A percentile compares a stretch with the other conserved stretches of the same genome.
Evolutionary conservation across 2,888 invertebrate genomes (phyloP).

Genomic region (Hirtodrosophila cameraria): DNA sequence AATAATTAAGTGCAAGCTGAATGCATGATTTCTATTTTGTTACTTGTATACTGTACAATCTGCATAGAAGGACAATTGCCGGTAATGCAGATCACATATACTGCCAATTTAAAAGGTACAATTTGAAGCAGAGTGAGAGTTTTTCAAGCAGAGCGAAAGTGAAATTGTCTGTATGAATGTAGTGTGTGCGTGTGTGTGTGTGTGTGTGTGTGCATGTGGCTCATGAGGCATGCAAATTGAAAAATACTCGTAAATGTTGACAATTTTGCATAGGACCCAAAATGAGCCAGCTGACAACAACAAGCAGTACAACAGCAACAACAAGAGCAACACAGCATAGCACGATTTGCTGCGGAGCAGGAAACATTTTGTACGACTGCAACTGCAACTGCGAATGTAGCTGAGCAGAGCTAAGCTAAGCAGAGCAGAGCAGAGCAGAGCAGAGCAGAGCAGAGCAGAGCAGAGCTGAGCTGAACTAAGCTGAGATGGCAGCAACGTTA

Average conservation of each 20-base stretch:
- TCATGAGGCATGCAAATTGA: conserved; percentile 66
- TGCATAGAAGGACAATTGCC: conserved; percentile 3
- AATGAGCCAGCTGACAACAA: conserved; percentile 36
- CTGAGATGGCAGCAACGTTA: conserved; percentile 33
- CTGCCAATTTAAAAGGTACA: conserved; percentile 12
- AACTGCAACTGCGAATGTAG: conserved; percentile 23
- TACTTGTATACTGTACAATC: neutral
- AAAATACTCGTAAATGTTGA: conserved; percentile 65
- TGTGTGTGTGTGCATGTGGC: conserved; percentile 17
- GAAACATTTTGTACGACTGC: conserved; percentile 63
- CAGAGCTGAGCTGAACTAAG: conserved; percentile 1
- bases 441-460: conserved; percentile 8
- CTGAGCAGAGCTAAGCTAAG: neutral
- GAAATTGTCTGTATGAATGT: conserved; percentile 39
- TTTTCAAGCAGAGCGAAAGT: conserved; percentile 53
- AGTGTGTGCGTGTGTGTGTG: conserved; percentile 7
- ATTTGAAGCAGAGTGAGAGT: conserved; percentile 26
- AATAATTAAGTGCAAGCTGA: too few relatives aligned
- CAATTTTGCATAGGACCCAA: conserved; percentile 55
- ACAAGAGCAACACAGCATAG: conserved; percentile 13
- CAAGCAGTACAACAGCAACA: conserved; percentile 8
- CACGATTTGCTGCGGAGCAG: conserved; percentile 69
- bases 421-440: neutral
- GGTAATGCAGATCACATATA: conserved; percentile 1
- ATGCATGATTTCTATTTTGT: neutral